Conservation (phyloP, 2,888 invertebrate species). For the Cacoxenus indagator region DNA sequence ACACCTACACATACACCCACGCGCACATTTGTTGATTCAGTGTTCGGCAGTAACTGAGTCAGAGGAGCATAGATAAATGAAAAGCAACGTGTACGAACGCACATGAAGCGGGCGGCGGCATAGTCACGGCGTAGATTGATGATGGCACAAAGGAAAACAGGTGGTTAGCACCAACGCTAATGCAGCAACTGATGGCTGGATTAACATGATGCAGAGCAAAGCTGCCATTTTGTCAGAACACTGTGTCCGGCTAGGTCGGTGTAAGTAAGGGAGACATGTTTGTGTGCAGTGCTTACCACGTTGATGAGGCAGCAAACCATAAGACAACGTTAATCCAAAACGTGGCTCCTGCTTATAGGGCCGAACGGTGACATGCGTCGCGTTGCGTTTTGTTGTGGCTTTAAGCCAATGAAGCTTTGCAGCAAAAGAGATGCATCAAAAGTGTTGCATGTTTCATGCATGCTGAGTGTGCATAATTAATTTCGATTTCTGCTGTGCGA, state of each 20-base stretch:
- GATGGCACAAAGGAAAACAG: not conserved
- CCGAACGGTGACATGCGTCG: not conserved
- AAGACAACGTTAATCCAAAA: not conserved
- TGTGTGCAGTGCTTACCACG: not conserved
- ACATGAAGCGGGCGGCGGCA: too few relatives aligned
- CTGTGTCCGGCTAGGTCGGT: not conserved
- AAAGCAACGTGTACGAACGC: not conserved
- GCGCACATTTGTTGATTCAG: not conserved
- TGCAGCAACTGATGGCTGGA: too few relatives aligned
- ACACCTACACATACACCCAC: too few relatives aligned
- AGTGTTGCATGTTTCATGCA: constrained; percentile 10
- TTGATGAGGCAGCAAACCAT: not conserved
- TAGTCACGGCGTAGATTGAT: too few relatives aligned
- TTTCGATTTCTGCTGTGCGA: constrained; percentile 6
- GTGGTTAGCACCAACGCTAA: not conserved
- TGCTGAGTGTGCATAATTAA: constrained; percentile 9
- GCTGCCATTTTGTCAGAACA: not conserved
- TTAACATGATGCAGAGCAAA: too few relatives aligned
- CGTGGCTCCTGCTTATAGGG: not conserved
- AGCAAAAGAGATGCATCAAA: constrained; percentile 6
- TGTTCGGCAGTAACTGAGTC: not conserved
- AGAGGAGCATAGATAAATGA: not conserved
- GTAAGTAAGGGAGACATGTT: not conserved
- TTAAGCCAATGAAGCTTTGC: constrained; percentile 7
- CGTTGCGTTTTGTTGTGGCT: not conserved